Evolutionary conservation across 2,888 invertebrate species (phyloP), one percentile per base, ranked within the genome.

Genomic region (Elegia similella): DNA sequence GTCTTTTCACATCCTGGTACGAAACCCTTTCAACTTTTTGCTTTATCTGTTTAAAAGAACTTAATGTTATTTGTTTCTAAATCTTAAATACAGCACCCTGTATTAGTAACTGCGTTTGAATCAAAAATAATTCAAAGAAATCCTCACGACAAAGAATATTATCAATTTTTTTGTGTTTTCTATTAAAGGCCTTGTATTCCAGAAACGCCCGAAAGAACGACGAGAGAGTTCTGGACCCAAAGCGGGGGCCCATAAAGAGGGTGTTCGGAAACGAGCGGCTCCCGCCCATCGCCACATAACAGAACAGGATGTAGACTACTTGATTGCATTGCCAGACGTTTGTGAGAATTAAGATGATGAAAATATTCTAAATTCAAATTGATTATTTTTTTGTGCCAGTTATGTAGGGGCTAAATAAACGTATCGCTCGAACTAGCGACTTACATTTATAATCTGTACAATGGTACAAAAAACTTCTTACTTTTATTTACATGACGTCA

Each of bases 221-320:
- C 81, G 84, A 89, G 77, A 80, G 92, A 81, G 78, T 91, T 60
- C 59, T 92, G 75, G 92, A 92, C 78, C 80, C 91, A 70, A 89
- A 86, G 78, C 88, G 90, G 69, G 90, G 89, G 59, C 90, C 86
- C 56, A 80, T 92, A 70, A 89, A 81, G 79, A 90, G 86, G 73
- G 77, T 84, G 56, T 76, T 90, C 56, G 79, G 78, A 43, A 80
- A 78, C 63, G 86, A 88, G 59, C 86, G 89, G 2, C 76, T 92
- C 29, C 77, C 89, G n/a, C 89, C 91, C 8, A 86, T 91, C 52
- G 79, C 84, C 38, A 87, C 88, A 72, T 66, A 63, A 65, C 63
- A n/a, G 12, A 47, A 17, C 42, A n/a, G 16, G 17, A 34, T 15
- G 17, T 34, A 12, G 16, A 17, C 0, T 15, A 8, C 16, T 16